Percentiles rank a stretch among this genome's conserved stretches.
Conservation (phyloP, 1,140 invertebrate species). For the Calliopsis andreniformis region DNA sequence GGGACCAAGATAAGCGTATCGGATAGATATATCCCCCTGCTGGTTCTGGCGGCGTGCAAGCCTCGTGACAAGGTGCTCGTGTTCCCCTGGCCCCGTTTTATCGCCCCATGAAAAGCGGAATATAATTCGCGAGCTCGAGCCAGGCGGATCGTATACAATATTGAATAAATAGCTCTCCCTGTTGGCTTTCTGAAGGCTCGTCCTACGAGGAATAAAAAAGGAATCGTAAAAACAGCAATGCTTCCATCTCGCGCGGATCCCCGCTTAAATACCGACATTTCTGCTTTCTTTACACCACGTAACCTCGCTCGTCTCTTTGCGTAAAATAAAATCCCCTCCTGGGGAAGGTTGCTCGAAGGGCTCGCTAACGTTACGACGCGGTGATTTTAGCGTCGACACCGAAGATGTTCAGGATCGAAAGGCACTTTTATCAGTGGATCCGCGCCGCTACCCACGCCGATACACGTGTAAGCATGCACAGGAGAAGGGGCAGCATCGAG, state of each 20-base stretch:
- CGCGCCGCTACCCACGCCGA: neutral
- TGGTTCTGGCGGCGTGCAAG: neutral
- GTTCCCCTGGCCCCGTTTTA: slow-evolving; percentile 14
- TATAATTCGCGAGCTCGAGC: slow-evolving; percentile 38
- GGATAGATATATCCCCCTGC: slow-evolving; percentile 46
- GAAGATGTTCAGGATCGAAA: neutral
- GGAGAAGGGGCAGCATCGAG: slow-evolving; percentile 11
- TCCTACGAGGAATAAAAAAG: neutral
- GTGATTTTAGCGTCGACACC: neutral
- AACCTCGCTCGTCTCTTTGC: neutral
- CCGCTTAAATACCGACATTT: slow-evolving; percentile 2
- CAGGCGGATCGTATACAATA: neutral
- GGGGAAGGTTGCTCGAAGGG: too few relatives aligned
- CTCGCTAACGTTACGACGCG: neutral
- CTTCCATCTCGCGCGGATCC: neutral
- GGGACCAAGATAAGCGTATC: slow-evolving; percentile 40
- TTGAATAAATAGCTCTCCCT: slow-evolving; percentile 42
- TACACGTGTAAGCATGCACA: slow-evolving; percentile 2
- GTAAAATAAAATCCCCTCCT: slow-evolving; percentile 4
- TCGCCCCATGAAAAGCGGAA: slow-evolving; percentile 35
- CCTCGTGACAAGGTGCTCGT: neutral
- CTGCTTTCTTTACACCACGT: slow-evolving; percentile 10
- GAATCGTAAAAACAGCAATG: slow-evolving; percentile 25
- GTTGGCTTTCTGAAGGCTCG: slow-evolving; percentile 1
- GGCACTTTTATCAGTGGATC: neutral